Conservation (phyloP, 2,797 vertebrate genomes). For the Hydrocynus forskahlii region DNA sequence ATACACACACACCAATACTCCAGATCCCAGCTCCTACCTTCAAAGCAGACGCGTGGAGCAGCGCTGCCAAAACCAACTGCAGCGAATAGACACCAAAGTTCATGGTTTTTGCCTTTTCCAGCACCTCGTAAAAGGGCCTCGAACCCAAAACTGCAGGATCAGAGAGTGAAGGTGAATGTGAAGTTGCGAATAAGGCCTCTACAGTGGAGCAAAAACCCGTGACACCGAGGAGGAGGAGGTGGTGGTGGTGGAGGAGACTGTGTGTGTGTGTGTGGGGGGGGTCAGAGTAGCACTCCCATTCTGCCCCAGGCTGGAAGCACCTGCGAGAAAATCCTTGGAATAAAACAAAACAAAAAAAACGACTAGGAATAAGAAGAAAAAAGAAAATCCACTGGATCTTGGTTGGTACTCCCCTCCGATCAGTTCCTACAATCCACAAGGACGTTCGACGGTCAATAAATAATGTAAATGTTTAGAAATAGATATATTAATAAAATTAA, state of each 20-base stretch:
- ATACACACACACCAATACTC: not conserved
- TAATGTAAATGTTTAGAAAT: constrained; percentile 25
- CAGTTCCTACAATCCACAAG: constrained; percentile 61
- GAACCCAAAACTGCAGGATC: not conserved
- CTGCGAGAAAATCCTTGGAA: constrained; percentile 50
- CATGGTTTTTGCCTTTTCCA: constrained; percentile 80
- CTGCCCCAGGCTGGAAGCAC: constrained; percentile 55
- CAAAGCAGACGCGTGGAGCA: constrained; percentile 84
- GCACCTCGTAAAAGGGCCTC: constrained; percentile 31
- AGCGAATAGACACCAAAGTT: constrained; percentile 90
- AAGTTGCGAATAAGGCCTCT: not conserved
- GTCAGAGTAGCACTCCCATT: constrained; percentile 73
- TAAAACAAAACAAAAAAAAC: not conserved
- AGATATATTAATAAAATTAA: not conserved
- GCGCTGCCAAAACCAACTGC: constrained; percentile 84
- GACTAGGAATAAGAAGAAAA: not conserved
- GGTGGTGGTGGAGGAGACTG: not conserved
- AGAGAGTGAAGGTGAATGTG: not conserved
- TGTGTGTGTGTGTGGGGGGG: too few species aligned
- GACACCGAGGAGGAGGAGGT: constrained; percentile 34
- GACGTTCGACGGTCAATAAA: constrained; percentile 35
- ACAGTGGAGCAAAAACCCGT: constrained; percentile 40
- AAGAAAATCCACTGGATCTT: constrained; percentile 56
- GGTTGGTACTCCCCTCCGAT: constrained; percentile 42
- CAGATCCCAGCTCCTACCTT: constrained; percentile 77